Percentiles rank a stretch among this genome's conserved stretches.
Conservation (phyloP, 2,888 invertebrate genomes). For the Corbicula japonica region DNA sequence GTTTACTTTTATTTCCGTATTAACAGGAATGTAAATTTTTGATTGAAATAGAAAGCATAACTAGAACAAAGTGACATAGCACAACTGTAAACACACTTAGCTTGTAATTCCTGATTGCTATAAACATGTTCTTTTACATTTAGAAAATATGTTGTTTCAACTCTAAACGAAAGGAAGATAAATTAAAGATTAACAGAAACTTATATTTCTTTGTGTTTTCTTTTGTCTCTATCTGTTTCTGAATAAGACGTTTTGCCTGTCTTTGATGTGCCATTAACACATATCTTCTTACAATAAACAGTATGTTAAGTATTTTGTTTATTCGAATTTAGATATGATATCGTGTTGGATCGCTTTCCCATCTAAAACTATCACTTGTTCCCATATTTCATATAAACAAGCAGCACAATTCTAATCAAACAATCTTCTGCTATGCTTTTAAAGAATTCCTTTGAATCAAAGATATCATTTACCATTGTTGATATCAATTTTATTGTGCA, state of each 20-base stretch:
- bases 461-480: conserved; percentile 44
- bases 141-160: too few species aligned
- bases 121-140: too few species aligned
- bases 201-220: not conserved
- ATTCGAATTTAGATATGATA: conserved; percentile 43
- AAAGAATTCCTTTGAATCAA: conserved; percentile 51
- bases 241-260: too few species aligned
- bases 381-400: conserved; percentile 51
- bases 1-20: too few species aligned
- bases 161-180: too few species aligned
- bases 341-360: conserved; percentile 7
- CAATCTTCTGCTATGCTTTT: conserved; percentile 37
- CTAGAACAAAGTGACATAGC: too few species aligned
- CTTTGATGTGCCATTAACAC: conserved; percentile 32
- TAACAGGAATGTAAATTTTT: too few species aligned
- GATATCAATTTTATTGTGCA: conserved; percentile 47
- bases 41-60: too few species aligned
- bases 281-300: conserved; percentile 33
- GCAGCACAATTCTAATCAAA: conserved; percentile 33
- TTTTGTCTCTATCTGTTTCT: too few species aligned
- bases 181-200: too few species aligned
- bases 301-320: conserved; percentile 44
- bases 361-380: conserved; percentile 33
- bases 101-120: too few species aligned
- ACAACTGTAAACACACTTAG: too few species aligned